Percentiles rank a stretch among this genome's conserved stretches.
Conservation (phyloP, 1,140 invertebrate species). For the Leucophenga varia region DNA sequence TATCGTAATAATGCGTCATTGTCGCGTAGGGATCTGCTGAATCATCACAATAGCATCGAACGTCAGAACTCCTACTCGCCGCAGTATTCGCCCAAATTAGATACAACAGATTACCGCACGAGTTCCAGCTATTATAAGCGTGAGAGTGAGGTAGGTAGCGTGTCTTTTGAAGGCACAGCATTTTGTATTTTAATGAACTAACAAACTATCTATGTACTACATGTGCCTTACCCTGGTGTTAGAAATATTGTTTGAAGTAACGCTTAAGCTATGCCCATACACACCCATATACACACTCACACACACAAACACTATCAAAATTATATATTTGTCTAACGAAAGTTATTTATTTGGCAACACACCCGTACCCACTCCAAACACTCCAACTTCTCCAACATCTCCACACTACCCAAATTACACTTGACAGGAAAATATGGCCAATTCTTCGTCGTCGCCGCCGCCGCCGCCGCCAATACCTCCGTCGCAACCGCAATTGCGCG, state of each 20-base stretch:
- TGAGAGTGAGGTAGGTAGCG: conserved; percentile 48
- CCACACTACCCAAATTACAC: conserved; percentile 39
- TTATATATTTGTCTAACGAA: conserved; percentile 40
- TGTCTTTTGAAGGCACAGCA: background rate
- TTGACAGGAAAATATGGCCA: conserved; percentile 43
- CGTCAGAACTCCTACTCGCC: conserved; percentile 51
- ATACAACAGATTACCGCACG: conserved; percentile 45
- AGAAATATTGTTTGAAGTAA: conserved; percentile 23
- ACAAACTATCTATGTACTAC: conserved; percentile 22
- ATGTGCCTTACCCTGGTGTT: too few species aligned
- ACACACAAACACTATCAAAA: conserved; percentile 29
- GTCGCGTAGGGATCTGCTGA: conserved; percentile 27
- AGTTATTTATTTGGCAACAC: conserved; percentile 7
- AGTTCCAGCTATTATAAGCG: conserved; percentile 53
- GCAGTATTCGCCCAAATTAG: conserved; percentile 46
- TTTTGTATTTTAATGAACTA: background rate
- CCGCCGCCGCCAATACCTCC: conserved; percentile 24
- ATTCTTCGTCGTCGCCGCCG: conserved; percentile 32
- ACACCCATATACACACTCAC: conserved; percentile 5
- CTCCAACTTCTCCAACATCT: background rate
- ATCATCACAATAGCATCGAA: conserved; percentile 32
- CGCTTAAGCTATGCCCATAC: conserved; percentile 6
- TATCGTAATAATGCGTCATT: conserved; percentile 39
- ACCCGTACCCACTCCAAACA: conserved; percentile 6
- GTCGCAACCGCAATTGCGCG: conserved; percentile 7